Evolutionary conservation across 53 echinoderm and acorn worm genomes (phyloP).

Genomic region (Antedon mediterranea): DNA sequence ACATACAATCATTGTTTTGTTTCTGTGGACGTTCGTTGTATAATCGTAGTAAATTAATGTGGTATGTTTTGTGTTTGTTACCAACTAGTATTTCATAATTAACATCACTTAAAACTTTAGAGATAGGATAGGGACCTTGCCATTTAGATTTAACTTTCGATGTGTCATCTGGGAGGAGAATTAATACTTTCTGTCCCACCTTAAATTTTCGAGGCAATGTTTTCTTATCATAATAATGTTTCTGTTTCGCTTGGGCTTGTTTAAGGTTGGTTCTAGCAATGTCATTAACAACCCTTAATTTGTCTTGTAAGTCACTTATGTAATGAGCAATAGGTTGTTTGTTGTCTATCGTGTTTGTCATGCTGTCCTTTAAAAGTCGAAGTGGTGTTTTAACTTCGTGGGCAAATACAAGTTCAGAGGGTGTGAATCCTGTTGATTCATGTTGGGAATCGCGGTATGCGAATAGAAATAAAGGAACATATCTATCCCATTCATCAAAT

Average conservation of each 20-base stretch:
- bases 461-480: no score
- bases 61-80: background rate
- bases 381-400: no score
- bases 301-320: no score
- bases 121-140: background rate
- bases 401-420: no score
- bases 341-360: no score
- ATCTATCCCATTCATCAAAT: no score
- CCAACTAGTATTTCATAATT: background rate
- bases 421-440: no score
- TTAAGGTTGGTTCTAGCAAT: background rate
- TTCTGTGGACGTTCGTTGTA: background rate
- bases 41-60: background rate
- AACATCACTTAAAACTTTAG: background rate
- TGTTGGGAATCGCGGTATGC: no score
- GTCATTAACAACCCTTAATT: no score
- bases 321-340: no score
- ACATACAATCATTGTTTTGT: background rate
- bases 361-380: no score
- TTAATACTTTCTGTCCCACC: background rate
- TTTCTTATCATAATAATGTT: background rate
- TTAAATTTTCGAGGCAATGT: background rate
- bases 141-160: background rate
- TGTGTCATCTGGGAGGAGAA: background rate
- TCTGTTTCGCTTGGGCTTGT: background rate